Evolutionary conservation across 1,140 invertebrate genomes (phyloP), one percentile per base, ranked within the genome.

Genomic region (Musca vetustissima): DNA sequence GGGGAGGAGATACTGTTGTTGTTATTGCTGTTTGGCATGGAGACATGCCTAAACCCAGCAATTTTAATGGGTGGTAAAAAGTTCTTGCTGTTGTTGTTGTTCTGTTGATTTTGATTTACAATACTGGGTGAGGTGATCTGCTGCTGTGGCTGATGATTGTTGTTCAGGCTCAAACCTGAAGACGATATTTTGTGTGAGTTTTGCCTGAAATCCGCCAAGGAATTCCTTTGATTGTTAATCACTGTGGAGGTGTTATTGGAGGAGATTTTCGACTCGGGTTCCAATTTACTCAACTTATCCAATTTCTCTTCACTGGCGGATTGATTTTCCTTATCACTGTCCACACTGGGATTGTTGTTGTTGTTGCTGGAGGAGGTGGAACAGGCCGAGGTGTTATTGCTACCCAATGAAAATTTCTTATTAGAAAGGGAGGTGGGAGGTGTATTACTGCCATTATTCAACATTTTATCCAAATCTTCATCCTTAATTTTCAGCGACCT

Each of bases 401-500:
- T 48, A 22, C 36, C 36, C 1, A 43, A 11, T 11, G 36, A 43
- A 13, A 65, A 50, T 66, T 72, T 72, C 52, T 69, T 66, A 13
- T 43, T 43, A n/a, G n/a, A n/a, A n/a, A n/a, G 36, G 67, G n/a
- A 14, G 28, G 49, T 36, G 24, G 3, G n/a, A n/a, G n/a, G n/a
- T n/a, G n/a, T n/a, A n/a, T n/a, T n/a, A n/a, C n/a, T n/a, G 19
- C 49, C 50, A 17, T 21, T 59, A 1, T 47, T 36, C 13, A 67
- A 19, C 17, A 67, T 50, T 65, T 70, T 70, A 24, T 88, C 85
- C 69, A 83, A 87, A n/a, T 85, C 86, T 71, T 91, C 89, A 73
- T 92, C 90, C 82, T 90, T 91, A 4, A 92, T 79, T 82, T 93
- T 93, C 0, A 93, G 82, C 2, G 91, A 93, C 66, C 91, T 82